Evolutionary conservation across 2,888 invertebrate genomes (phyloP).

Genomic region (Lymantria dispar): DNA sequence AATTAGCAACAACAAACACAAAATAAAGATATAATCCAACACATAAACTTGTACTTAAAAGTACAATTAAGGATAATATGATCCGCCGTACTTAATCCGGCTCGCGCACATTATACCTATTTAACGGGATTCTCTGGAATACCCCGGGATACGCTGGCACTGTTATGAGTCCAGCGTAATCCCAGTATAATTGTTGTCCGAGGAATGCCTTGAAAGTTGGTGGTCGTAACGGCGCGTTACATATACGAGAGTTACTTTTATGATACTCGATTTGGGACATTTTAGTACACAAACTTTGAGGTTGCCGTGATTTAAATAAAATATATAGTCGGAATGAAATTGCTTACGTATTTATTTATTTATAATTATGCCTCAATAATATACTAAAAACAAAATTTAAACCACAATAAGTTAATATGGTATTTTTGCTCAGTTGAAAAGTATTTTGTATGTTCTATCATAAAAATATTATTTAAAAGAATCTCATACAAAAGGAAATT

Average conservation of each 20-base stretch:
- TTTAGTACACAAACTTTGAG: conserved; percentile 32
- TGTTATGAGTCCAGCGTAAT: conserved; percentile 73
- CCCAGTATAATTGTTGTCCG: conserved; percentile 76
- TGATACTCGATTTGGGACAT: conserved; percentile 22
- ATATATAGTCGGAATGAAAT: background rate
- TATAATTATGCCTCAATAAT: too few species aligned
- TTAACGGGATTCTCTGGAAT: conserved; percentile 68
- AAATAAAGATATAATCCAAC: conserved; percentile 36
- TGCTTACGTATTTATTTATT: too few species aligned
- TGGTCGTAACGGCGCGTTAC: conserved; percentile 55
- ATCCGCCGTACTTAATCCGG: conserved; percentile 66
- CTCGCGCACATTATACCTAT: conserved; percentile 71
- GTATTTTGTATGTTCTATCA: too few species aligned
- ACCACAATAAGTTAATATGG: too few species aligned
- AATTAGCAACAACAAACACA: conserved; percentile 37
- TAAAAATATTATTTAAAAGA: too few species aligned
- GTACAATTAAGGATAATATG: conserved; percentile 72
- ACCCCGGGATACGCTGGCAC: conserved; percentile 44
- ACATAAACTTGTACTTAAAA: conserved; percentile 69
- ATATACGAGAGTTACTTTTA: conserved; percentile 27
- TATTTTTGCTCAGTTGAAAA: too few species aligned
- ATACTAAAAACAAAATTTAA: too few species aligned
- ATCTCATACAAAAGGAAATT: too few species aligned
- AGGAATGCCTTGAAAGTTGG: conserved; percentile 66
- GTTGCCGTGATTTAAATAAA: conserved; percentile 22